A percentile compares a stretch with the other conserved stretches of the same genome.
Evolutionary conservation across 2,113 vertebrate genomes (phyloP).

Genomic region (Acrocephalus arundinaceus): DNA sequence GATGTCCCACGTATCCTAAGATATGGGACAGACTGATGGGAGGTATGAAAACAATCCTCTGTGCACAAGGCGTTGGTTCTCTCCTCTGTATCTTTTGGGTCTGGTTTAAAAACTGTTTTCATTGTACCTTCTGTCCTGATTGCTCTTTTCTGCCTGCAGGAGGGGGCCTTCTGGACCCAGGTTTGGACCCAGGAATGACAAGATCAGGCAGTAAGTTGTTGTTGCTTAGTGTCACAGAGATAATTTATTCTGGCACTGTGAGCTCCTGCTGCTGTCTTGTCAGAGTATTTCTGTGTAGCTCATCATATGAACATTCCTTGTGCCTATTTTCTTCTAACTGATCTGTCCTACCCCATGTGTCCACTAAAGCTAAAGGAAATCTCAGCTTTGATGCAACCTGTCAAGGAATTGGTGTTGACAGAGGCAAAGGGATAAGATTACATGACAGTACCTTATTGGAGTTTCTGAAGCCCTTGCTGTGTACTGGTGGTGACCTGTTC

Average conservation of each 20-base stretch:
- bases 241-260: background rate
- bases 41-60: background rate
- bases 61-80: fast-evolving
- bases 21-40: background rate
- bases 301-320: background rate
- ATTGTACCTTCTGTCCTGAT: background rate
- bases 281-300: background rate
- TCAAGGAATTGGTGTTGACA: background rate
- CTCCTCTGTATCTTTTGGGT: background rate
- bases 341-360: fast-evolving
- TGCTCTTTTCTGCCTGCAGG: conserved; percentile 74
- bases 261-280: background rate
- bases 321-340: background rate
- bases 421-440: background rate
- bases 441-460: background rate
- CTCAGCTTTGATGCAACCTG: background rate
- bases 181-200: conserved; percentile 94
- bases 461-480: background rate
- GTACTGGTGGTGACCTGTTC: background rate
- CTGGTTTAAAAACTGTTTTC: background rate
- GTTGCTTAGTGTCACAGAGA: background rate
- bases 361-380: background rate
- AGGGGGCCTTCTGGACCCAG: conserved; percentile 92
- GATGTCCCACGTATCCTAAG: background rate
- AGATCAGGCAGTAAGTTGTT: conserved; percentile 94